Evolutionary conservation across 2,797 vertebrate species (phyloP).

Genomic region (Melanotaenia nigrans): DNA sequence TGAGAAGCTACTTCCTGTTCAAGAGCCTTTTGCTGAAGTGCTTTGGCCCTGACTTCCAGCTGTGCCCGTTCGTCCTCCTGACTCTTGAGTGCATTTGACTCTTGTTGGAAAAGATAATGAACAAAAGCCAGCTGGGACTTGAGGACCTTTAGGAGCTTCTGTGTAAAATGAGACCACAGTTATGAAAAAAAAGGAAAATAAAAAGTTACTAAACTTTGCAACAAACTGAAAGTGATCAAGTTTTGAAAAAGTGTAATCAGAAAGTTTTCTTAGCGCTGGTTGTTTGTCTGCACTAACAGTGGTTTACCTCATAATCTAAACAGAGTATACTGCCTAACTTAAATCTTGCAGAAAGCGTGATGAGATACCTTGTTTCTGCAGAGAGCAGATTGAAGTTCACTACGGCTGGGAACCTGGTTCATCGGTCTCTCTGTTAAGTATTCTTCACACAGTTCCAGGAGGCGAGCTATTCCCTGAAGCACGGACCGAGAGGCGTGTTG

Average conservation of each 20-base stretch:
- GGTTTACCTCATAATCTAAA: constrained; percentile 18
- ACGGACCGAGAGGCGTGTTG: constrained; percentile 80
- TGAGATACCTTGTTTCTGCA: constrained; percentile 86
- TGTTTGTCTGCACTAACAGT: constrained; percentile 1
- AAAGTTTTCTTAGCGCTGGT: background rate
- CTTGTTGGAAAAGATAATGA: constrained; percentile 77
- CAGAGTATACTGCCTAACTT: constrained; percentile 3
- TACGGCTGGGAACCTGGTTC: constrained; percentile 75
- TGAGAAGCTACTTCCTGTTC: constrained; percentile 82
- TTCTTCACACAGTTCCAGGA: constrained; percentile 84
- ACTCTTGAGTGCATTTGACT: constrained; percentile 75
- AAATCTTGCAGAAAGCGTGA: constrained; percentile 41
- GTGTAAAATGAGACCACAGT: constrained; percentile 27
- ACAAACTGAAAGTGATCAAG: background rate
- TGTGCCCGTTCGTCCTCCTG: constrained; percentile 76
- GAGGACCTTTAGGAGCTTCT: constrained; percentile 88
- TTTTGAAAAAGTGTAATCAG: background rate
- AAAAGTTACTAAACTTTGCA: background rate
- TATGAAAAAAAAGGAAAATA: background rate
- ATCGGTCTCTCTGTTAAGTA: constrained; percentile 73
- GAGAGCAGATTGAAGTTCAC: constrained; percentile 80
- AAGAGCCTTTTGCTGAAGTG: constrained; percentile 79
- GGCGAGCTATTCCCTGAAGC: constrained; percentile 79
- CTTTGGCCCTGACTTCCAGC: constrained; percentile 78
- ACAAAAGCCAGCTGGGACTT: constrained; percentile 78